phyloP scores from a whole-genome alignment of 2,888 invertebrate species.

The Tricholauxania praeusta region DNA sequence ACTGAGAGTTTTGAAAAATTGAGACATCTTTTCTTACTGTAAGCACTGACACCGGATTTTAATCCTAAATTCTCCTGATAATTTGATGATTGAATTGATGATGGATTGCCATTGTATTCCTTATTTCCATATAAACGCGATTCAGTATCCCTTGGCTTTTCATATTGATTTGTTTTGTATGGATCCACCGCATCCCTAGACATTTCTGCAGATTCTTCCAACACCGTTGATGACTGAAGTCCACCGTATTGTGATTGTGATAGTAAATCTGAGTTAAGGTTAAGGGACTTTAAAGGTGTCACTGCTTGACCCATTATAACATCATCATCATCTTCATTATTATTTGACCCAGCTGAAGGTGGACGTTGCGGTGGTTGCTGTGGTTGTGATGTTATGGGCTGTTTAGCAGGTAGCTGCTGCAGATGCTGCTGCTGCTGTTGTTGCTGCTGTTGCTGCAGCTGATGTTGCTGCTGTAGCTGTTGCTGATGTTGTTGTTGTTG shows the following conservation, averaged over 20 bases:
- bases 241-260: slow-evolving; percentile 43
- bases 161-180: slow-evolving; percentile 49
- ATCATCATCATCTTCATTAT: slow-evolving; percentile 66
- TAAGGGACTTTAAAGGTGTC: slow-evolving; percentile 60
- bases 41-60: not conserved
- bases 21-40: not conserved
- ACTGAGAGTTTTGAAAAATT: not conserved
- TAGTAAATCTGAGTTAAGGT: slow-evolving; percentile 56
- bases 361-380: slow-evolving; percentile 43
- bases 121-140: slow-evolving; percentile 17
- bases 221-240: slow-evolving; percentile 45
- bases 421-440: slow-evolving; percentile 51
- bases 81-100: slow-evolving; percentile 40
- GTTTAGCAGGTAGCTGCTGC: slow-evolving; percentile 52
- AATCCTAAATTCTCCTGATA: slow-evolving; percentile 18
- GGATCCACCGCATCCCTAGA: not conserved
- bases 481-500: slow-evolving; percentile 48
- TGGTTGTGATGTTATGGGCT: slow-evolving; percentile 51
- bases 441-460: slow-evolving; percentile 45
- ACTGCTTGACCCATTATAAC: slow-evolving; percentile 66
- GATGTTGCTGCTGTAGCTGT: slow-evolving; percentile 54
- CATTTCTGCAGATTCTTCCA: slow-evolving; percentile 48
- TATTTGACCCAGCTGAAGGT: slow-evolving; percentile 49
- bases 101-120: slow-evolving; percentile 34
- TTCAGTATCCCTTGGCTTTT: not conserved